Evolutionary conservation across 2,888 invertebrate genomes (phyloP), one percentile per base, ranked within the genome.

Genomic region (Hirtodrosophila alboralis): DNA sequence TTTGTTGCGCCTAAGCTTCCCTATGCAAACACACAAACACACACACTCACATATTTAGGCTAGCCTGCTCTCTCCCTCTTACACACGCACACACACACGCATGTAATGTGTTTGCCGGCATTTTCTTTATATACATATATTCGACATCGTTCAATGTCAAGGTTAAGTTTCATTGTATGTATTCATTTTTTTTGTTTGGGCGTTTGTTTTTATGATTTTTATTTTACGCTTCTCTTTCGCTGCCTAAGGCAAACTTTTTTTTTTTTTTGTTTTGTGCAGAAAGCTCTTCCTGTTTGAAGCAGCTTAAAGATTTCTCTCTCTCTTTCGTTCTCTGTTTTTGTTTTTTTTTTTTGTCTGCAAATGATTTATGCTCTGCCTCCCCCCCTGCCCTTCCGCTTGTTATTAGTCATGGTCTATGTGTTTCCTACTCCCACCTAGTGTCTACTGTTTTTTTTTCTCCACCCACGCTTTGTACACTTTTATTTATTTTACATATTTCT

Each of bases 91-190:
- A 28, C 13, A 18, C 34, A 38, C 34, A 13, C 52, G 41, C 54
- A 33, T 63, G 53, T 45, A 28, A 43, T 56, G 38, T 68, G 73
- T 63, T 73, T 70, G 73, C 80, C 75, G 75, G 74, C 54, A 51
- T 70, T 71, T 66, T 72, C 54, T 66, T 72, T 65, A 72, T 58
- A 70, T 70, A 57, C 61, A 72, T 58, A 70, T 70, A 57, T 73
- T 77, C 69, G 60, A 47, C 68, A n/a, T n/a, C n/a, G 53, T 64
- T 64, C 86, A 84, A 84, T 86, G 84, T 86, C 84, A 84, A 84
- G 84, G 84, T 84, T 86, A 86, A 79, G 64, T 67, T 44, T 69
- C 44, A 78, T 76, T 84, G 77, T 41, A 8, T 49, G 64, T 52
- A 72, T 78, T 72, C 71, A 59, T 62, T 72, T 53, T 56, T 61